These are phyloP conservation scores for Leptothorax acervorum DNA, from an alignment of 2,888 invertebrate genomes.

Conservation along the genomic window DNA sequence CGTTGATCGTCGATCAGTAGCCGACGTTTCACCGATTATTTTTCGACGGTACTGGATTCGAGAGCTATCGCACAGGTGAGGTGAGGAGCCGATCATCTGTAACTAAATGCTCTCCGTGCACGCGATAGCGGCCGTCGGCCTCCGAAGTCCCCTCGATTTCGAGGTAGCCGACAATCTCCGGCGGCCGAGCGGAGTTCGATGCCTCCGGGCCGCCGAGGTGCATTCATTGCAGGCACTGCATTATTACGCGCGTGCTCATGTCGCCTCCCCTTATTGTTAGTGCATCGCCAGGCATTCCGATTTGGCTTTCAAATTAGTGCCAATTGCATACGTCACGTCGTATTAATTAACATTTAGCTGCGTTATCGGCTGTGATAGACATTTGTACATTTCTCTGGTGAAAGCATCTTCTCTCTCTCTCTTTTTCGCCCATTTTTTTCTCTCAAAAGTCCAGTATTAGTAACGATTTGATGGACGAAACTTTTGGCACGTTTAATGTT, in stretches of 20 bases:
- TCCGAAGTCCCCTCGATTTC: slow-evolving; percentile 61
- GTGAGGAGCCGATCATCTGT: slow-evolving; percentile 34
- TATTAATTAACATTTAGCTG: slow-evolving; percentile 76
- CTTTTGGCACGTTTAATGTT: slow-evolving; percentile 36
- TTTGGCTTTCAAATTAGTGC: slow-evolving; percentile 74
- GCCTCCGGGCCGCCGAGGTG: slow-evolving; percentile 51
- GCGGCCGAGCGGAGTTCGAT: slow-evolving; percentile 19
- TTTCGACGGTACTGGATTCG: not conserved
- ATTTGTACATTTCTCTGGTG: not conserved
- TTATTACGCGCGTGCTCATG: slow-evolving; percentile 61
- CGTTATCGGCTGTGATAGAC: slow-evolving; percentile 33
- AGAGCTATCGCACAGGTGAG: no score
- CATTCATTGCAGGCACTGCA: slow-evolving; percentile 64
- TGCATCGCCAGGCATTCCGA: slow-evolving; percentile 64
- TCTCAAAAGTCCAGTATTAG: slow-evolving; percentile 3
- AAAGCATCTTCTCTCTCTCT: not conserved
- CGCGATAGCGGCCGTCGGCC: slow-evolving; percentile 34
- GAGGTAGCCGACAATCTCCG: slow-evolving; percentile 63
- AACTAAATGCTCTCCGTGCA: slow-evolving; percentile 63
- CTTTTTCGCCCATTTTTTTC: not conserved
- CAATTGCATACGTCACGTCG: slow-evolving; percentile 70
- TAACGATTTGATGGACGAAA: not conserved
- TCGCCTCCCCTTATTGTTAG: slow-evolving; percentile 50
- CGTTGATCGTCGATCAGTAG: not conserved
- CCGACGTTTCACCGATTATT: slow-evolving; percentile 18